Evolutionary conservation across 2,888 invertebrate genomes (phyloP), one percentile per base, ranked within the genome.

Genomic region (Catocala sponsa): DNA sequence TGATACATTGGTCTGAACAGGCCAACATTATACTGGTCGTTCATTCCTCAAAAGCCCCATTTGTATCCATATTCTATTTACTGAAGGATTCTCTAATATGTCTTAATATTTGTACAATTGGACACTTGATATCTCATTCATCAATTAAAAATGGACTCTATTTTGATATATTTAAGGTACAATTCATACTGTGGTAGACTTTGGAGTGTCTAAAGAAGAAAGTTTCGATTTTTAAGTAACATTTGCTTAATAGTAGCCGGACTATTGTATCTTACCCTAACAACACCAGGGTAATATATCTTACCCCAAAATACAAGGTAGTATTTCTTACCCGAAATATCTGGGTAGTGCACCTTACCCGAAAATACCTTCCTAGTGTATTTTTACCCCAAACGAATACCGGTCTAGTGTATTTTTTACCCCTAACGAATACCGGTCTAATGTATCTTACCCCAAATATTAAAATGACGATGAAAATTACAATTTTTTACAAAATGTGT

Each of bases 101-200:
- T 56, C 63, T 70, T 35, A 58, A 57, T 55, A 59, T 76, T 70
- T 74, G 71, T 72, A 78, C 69, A 73, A 66, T 58, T 55, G 60
- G 66, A 70, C 62, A 53, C 57, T 54, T 63, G 55, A 66, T 62
- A 55, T 68, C 50, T 65, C 54, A 33, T 53, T 41, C 42, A 25
- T 25, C 25, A 25, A 63, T 59, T 32, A 42, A 62, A 65, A 78
- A 68, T 75, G 60, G 58, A 76, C 63, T 65, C 42, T 74, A 68
- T 47, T 0, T 0, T 2, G 6, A 42, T 67, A 47, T 7, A 12
- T 51, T 62, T 74, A 72, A 62, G 60, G 55, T 71, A 66, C 51
- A 65, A 69, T 70, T 74, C 65, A 55, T 65, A 68, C 65, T 77
- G 75, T 74, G 74, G 61, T 65, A 65, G 64, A 63, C 49, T 42